phyloP scores from a whole-genome alignment of 2,113 vertebrate genomes.

The Aleadryas rufinucha region DNA sequence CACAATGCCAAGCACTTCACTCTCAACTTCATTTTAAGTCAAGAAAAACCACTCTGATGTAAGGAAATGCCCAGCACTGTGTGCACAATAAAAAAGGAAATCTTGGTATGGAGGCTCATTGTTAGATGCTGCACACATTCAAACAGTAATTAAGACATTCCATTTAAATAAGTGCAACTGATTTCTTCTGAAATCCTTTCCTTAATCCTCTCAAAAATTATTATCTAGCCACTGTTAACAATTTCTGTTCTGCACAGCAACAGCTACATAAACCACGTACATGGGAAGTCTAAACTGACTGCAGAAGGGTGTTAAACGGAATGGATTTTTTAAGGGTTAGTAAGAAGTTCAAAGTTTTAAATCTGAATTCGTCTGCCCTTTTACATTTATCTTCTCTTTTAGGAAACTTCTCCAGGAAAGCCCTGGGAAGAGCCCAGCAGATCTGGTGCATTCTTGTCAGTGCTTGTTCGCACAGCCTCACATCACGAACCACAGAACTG shows the following conservation, averaged over 20 bases:
- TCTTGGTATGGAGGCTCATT: fast-evolving
- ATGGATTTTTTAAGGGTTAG: neutral
- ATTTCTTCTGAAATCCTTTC: neutral
- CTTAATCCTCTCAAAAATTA: neutral
- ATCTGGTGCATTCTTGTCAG: neutral
- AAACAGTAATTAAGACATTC: neutral
- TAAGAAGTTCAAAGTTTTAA: neutral
- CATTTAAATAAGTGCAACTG: neutral
- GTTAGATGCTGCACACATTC: neutral
- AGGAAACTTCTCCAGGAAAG: neutral
- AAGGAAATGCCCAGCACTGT: neutral
- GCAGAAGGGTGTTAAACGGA: neutral
- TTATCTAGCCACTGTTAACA: neutral
- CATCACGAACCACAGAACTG: neutral
- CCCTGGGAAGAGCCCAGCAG: neutral
- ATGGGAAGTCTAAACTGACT: neutral
- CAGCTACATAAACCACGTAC: neutral
- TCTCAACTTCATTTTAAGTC: neutral
- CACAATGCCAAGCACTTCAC: neutral
- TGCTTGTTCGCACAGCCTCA: neutral
- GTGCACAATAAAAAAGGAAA: neutral
- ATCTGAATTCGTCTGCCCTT: neutral
- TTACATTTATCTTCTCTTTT: neutral
- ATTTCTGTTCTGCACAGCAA: neutral
- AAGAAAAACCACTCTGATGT: neutral